Conservation (phyloP, 2,797 vertebrate species). For the Notolabrus celidotus region DNA sequence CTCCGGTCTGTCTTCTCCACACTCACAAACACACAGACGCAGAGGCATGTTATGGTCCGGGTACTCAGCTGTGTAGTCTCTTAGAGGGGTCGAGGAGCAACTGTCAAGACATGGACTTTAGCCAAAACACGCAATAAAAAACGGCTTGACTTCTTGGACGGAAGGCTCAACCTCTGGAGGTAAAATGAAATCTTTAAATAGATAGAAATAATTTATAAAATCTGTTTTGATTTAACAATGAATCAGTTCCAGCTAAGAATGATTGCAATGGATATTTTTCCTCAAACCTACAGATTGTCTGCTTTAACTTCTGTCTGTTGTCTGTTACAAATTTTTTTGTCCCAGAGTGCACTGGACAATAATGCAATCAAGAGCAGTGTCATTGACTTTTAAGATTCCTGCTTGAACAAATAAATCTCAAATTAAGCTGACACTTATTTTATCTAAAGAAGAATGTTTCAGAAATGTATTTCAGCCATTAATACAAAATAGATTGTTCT, state of each 20-base stretch:
- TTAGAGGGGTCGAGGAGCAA: slow-evolving; percentile 45
- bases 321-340: slow-evolving; percentile 25
- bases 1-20: slow-evolving; percentile 42
- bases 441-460: slow-evolving; percentile 30
- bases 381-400: slow-evolving; percentile 25
- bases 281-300: slow-evolving; percentile 1
- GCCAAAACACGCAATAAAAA: slow-evolving; percentile 53
- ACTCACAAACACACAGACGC: slow-evolving; percentile 26
- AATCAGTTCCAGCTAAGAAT: background rate
- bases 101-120: slow-evolving; percentile 64
- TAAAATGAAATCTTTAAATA: slow-evolving; percentile 40
- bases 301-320: slow-evolving; percentile 28
- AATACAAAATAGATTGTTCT: slow-evolving; percentile 29
- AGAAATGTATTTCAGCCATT: slow-evolving; percentile 25
- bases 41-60: slow-evolving; percentile 49
- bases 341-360: background rate
- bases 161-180: slow-evolving; percentile 49
- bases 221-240: background rate
- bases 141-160: slow-evolving; percentile 16
- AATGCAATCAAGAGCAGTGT: slow-evolving; percentile 7
- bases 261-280: background rate
- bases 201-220: background rate
- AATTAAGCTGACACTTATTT: slow-evolving; percentile 20
- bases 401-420: slow-evolving; percentile 29
- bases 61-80: slow-evolving; percentile 36